Percentiles rank a stretch among this genome's conserved stretches.
Conservation (phyloP, 2,113 vertebrate genomes). For the Crocuta crocuta region DNA sequence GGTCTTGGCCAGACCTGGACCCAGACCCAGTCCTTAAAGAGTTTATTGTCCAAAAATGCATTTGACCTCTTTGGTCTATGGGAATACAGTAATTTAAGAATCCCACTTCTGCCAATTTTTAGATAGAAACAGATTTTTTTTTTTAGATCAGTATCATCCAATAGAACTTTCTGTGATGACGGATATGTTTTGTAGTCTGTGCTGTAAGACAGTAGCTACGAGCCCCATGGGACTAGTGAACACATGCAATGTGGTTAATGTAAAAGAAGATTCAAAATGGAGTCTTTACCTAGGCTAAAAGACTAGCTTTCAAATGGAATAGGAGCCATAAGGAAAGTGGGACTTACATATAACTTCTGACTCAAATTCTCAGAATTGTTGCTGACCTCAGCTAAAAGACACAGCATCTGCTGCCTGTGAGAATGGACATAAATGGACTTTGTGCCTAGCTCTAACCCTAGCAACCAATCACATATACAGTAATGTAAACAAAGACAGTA, state of each 20-base stretch:
- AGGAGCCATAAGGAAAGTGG: background rate
- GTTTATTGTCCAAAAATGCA: background rate
- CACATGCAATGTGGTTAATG: background rate
- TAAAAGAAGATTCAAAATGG: background rate
- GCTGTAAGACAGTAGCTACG: background rate
- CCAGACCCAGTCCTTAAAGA: background rate
- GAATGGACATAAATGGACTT: too few species aligned
- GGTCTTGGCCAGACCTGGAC: too few species aligned
- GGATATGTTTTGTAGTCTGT: background rate
- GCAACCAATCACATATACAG: too few species aligned
- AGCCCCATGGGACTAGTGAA: background rate
- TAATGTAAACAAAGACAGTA: too few species aligned
- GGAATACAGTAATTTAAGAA: background rate
- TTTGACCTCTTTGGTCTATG: background rate
- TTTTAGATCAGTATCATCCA: background rate
- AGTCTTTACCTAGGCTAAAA: too few species aligned
- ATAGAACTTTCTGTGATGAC: background rate
- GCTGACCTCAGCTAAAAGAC: too few species aligned
- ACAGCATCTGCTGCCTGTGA: too few species aligned
- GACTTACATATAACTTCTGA: constrained; percentile 54
- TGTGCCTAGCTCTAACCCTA: too few species aligned
- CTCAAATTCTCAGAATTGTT: too few species aligned
- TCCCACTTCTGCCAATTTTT: background rate
- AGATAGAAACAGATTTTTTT: background rate
- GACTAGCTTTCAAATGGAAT: background rate